Evolutionary conservation across 2,113 vertebrate species (phyloP).

Genomic region (Aramus guarauna): DNA sequence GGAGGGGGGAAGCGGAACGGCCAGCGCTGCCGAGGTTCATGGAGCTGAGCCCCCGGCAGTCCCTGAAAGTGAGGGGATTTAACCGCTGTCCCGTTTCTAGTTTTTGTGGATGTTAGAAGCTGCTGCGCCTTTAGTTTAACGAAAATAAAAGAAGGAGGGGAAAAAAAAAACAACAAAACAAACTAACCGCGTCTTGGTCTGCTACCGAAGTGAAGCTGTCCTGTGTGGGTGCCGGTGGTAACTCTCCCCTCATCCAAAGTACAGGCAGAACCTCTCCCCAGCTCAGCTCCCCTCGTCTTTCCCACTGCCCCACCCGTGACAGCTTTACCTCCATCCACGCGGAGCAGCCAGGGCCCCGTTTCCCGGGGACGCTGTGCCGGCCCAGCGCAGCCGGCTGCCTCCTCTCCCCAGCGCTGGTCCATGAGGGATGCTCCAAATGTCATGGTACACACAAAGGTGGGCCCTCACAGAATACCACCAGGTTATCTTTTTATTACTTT

Average conservation of each 20-base stretch:
- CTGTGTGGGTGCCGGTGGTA: neutral
- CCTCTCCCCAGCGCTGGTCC: no score
- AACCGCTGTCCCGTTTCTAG: neutral
- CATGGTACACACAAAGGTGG: fast-evolving
- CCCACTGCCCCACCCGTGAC: neutral
- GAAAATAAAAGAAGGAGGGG: no score
- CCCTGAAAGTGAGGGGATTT: neutral
- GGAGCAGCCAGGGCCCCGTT: fast-evolving
- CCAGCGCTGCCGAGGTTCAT: neutral
- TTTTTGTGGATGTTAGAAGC: neutral
- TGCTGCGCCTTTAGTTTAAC: neutral
- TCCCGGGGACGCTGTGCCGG: neutral
- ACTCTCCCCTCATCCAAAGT: fast-evolving
- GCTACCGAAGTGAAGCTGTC: neutral
- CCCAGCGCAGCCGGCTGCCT: neutral
- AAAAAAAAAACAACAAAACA: no score
- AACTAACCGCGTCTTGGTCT: neutral
- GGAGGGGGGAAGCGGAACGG: no score
- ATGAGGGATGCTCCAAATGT: neutral
- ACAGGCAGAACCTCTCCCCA: neutral
- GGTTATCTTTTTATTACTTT: neutral
- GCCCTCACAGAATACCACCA: neutral
- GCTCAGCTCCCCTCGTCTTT: neutral
- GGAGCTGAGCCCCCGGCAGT: neutral
- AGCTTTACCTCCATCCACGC: neutral